These are phyloP conservation scores for Epistrophe grossulariae DNA, from an alignment of 2,888 invertebrate species.

Conservation along the genomic window DNA sequence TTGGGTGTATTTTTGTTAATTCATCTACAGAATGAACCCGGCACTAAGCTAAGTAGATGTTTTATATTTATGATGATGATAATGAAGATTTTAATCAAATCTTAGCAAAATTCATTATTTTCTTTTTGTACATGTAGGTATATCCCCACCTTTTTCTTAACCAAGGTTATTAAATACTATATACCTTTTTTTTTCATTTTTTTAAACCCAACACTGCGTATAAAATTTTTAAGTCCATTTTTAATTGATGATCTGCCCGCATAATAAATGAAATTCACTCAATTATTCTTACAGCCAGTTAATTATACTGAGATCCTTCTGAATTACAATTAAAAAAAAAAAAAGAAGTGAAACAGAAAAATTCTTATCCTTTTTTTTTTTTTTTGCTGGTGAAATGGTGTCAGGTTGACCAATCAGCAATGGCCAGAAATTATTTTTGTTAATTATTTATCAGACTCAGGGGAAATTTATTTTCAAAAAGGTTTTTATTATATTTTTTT, in stretches of 20 bases:
- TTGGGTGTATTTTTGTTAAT: too few relatives aligned
- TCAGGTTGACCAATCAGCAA: slow-evolving; percentile 14
- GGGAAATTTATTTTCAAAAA: slow-evolving; percentile 26
- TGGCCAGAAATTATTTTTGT: slow-evolving; percentile 9
- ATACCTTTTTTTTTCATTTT: not conserved
- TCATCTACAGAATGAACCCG: too few relatives aligned
- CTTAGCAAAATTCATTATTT: not conserved
- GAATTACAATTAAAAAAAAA: slow-evolving; percentile 23
- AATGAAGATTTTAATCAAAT: too few relatives aligned
- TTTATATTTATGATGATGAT: slow-evolving; percentile 13
- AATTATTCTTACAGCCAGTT: slow-evolving; percentile 49
- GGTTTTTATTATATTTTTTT: not conserved
- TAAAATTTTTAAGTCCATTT: slow-evolving; percentile 23
- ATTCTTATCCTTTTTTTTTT: not conserved
- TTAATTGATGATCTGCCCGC: slow-evolving; percentile 49
- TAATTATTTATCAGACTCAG: slow-evolving; percentile 16
- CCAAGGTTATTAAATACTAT: not conserved
- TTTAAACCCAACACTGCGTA: not conserved
- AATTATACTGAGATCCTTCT: slow-evolving; percentile 43
- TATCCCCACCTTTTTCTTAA: not conserved
- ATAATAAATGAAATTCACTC: slow-evolving; percentile 55
- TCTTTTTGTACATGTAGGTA: not conserved
- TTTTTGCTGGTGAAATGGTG: not conserved
- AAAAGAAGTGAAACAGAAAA: not conserved
- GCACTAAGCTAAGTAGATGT: not conserved